These are phyloP conservation scores for Hydropsyche tenuis DNA, from an alignment of 1,140 invertebrate genomes.

Conservation along the genomic window DNA sequence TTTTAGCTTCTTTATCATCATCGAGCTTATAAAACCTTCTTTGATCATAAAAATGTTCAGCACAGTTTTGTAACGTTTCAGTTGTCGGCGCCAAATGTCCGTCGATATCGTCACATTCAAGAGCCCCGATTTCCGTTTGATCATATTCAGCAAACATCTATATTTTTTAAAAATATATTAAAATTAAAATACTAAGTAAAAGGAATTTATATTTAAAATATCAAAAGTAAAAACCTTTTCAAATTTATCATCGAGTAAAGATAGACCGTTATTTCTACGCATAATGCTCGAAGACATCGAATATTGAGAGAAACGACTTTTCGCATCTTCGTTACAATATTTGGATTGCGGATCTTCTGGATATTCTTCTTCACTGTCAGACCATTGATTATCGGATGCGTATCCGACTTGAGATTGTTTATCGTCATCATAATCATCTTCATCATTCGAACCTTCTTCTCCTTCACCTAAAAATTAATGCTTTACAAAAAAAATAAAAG, in stretches of 20 bases:
- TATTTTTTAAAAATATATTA: constrained; percentile 46
- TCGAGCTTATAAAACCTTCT: constrained; percentile 68
- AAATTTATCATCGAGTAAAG: constrained; percentile 88
- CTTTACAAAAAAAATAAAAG: neutral
- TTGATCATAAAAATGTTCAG: constrained; percentile 68
- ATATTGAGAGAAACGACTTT: constrained; percentile 90
- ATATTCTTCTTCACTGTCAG: constrained; percentile 54
- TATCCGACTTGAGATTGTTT: constrained; percentile 61
- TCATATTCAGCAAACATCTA: constrained; percentile 87
- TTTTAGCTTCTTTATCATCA: constrained; percentile 76
- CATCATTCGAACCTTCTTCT: constrained; percentile 50
- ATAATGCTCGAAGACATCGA: constrained; percentile 94
- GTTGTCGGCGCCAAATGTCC: constrained; percentile 74
- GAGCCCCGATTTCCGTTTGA: constrained; percentile 86
- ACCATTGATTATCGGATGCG: constrained; percentile 52
- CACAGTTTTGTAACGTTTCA: constrained; percentile 70
- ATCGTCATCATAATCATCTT: constrained; percentile 62
- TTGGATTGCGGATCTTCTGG: constrained; percentile 55
- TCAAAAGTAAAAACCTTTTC: constrained; percentile 72
- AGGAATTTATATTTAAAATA: constrained; percentile 38
- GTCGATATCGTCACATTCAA: constrained; percentile 90
- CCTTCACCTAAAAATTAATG: neutral
- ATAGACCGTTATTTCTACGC: constrained; percentile 81
- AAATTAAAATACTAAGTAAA: constrained; percentile 6
- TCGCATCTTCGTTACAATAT: constrained; percentile 78